A percentile compares a stretch with the other conserved stretches of the same genome.
Conservation (phyloP, 2,113 vertebrate genomes). For the Chloebia gouldiae region DNA sequence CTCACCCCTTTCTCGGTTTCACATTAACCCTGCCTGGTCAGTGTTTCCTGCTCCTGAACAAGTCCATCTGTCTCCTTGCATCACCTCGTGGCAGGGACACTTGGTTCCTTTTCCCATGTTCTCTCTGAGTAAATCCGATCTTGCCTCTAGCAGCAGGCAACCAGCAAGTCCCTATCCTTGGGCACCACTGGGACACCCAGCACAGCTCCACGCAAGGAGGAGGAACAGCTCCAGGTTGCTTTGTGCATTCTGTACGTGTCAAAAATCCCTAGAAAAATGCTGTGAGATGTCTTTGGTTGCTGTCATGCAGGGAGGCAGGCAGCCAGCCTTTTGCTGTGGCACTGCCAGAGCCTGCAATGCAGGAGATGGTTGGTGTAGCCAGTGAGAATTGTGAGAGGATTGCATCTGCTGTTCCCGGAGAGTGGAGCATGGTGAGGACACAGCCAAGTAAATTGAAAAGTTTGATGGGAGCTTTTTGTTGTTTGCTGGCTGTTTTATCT, state of each 20-base stretch:
- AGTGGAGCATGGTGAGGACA: rapidly evolving
- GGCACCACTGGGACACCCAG: neutral
- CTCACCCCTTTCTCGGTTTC: neutral
- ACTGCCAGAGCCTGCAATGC: neutral
- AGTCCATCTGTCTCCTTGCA: neutral
- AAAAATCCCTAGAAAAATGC: neutral
- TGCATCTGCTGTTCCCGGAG: neutral
- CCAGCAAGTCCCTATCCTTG: neutral
- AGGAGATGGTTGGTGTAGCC: neutral
- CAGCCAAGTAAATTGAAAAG: neutral
- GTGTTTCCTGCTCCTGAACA: neutral
- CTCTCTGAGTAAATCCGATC: neutral
- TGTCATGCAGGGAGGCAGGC: neutral
- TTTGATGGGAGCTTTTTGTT: neutral
- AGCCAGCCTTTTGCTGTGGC: neutral
- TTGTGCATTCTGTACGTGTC: neutral
- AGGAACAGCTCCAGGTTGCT: neutral
- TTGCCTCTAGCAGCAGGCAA: neutral
- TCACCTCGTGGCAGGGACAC: neutral
- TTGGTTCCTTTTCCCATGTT: neutral
- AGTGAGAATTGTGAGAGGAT: neutral
- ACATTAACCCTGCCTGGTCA: slow-evolving; percentile 8
- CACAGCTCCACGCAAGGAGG: neutral
- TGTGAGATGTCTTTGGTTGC: neutral
- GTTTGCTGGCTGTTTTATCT: neutral